These are phyloP conservation scores for Alviniconcha marisindica DNA, from an alignment of 1,140 invertebrate species.

Conservation along the genomic window DNA sequence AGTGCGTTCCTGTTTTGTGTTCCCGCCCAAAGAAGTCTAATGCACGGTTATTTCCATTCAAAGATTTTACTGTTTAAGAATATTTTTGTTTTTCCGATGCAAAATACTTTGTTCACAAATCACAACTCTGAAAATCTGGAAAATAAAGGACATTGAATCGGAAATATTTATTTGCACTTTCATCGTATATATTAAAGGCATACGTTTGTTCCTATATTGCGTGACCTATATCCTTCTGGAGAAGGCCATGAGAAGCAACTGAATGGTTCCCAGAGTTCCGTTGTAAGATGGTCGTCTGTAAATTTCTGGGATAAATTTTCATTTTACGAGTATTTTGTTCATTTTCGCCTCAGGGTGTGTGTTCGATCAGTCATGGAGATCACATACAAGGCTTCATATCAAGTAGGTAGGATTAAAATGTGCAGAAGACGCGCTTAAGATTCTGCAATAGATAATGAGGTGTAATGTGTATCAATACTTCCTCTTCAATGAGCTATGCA, in stretches of 20 bases:
- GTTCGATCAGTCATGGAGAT: not conserved
- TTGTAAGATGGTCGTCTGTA: slow-evolving; percentile 43
- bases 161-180: no score
- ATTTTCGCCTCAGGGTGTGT: not conserved
- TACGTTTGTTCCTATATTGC: slow-evolving; percentile 9
- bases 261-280: slow-evolving; percentile 40
- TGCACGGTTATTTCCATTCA: no score
- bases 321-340: slow-evolving; percentile 19
- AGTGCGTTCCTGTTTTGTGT: not conserved
- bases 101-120: no score
- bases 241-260: slow-evolving; percentile 20
- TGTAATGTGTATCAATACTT: slow-evolving; percentile 29
- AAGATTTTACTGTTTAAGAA: no score
- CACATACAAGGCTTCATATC: not conserved
- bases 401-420: not conserved
- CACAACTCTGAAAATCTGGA: no score
- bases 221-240: slow-evolving; percentile 2
- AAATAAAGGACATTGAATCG: no score
- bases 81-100: no score
- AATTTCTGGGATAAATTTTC: slow-evolving; percentile 40
- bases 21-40: not conserved
- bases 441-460: slow-evolving; percentile 27
- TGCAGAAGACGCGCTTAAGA: no score
- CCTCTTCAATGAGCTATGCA: slow-evolving; percentile 28
- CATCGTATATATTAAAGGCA: no score